Evolutionary conservation across 2,797 vertebrate species (phyloP).

Genomic region (Eulemur coronatus): DNA sequence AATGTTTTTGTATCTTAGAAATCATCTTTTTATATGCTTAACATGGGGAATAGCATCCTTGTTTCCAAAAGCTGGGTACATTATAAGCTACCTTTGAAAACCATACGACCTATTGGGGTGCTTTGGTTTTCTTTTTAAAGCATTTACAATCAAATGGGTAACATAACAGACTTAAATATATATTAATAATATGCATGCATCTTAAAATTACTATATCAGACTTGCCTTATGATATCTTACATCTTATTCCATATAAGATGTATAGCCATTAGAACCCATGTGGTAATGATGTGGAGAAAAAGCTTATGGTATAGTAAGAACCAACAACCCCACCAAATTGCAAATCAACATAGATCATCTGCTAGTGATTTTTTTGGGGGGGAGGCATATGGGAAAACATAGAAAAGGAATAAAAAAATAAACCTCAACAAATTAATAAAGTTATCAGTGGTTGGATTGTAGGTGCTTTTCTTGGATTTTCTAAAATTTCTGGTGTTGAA

Average conservation of each 20-base stretch:
- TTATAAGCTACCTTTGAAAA: constrained; percentile 30
- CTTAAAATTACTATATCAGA: constrained; percentile 40
- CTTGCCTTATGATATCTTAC: constrained; percentile 39
- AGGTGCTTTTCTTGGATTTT: constrained; percentile 28
- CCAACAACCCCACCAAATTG: neutral
- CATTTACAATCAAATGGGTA: constrained; percentile 40
- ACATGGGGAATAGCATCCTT: neutral
- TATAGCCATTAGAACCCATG: neutral
- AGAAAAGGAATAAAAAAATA: constrained; percentile 6
- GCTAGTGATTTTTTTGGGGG: neutral
- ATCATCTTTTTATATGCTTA: constrained; percentile 45
- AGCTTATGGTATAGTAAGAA: neutral
- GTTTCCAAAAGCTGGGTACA: constrained; percentile 29
- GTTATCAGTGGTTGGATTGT: constrained; percentile 11
- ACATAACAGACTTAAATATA: neutral
- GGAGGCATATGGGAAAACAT: neutral
- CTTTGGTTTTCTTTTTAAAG: constrained; percentile 40
- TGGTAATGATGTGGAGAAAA: constrained; percentile 6
- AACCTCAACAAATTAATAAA: neutral
- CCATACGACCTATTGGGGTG: neutral
- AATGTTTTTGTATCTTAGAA: constrained; percentile 16
- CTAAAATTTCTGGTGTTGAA: constrained; percentile 42
- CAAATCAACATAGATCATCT: neutral
- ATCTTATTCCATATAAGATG: neutral
- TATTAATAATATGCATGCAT: neutral